Evolutionary conservation across 2,888 invertebrate genomes (phyloP).

Genomic region (Oconnorella tubifera): DNA sequence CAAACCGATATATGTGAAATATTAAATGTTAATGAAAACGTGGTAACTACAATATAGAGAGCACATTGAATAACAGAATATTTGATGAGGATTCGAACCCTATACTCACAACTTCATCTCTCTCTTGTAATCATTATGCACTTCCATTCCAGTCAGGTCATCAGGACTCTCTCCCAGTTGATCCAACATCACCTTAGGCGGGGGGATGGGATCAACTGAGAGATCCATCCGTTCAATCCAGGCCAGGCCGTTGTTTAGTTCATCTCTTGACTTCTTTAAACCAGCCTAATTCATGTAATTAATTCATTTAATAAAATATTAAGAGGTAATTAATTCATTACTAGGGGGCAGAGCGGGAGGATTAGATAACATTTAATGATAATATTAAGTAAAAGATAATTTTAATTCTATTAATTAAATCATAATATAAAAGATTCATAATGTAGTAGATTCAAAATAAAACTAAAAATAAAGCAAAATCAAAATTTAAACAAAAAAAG

Average conservation of each 20-base stretch:
- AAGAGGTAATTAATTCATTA: too few species aligned
- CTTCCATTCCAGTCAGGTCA: conserved; percentile 37
- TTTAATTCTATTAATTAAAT: too few species aligned
- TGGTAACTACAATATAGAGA: too few species aligned
- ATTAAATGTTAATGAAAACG: too few species aligned
- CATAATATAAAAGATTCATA: background rate
- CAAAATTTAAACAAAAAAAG: background rate
- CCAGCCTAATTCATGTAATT: conserved; percentile 53
- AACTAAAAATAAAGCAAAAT: background rate
- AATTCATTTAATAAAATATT: background rate
- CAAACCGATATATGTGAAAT: too few species aligned
- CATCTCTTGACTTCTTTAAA: conserved; percentile 69
- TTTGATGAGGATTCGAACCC: too few species aligned
- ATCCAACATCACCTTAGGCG: conserved; percentile 37
- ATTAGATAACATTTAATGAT: too few species aligned
- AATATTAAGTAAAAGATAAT: too few species aligned
- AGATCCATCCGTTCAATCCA: conserved; percentile 85
- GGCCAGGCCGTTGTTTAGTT: conserved; percentile 69
- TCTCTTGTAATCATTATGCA: conserved; percentile 76
- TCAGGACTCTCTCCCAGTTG: conserved; percentile 25
- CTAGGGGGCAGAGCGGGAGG: too few species aligned
- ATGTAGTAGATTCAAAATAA: background rate
- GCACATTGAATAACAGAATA: too few species aligned
- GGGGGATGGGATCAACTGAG: conserved; percentile 70
- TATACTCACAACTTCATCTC: conserved; percentile 74